Conservation (phyloP, 2,797 vertebrate genomes). For the Heliangelus exortis region DNA sequence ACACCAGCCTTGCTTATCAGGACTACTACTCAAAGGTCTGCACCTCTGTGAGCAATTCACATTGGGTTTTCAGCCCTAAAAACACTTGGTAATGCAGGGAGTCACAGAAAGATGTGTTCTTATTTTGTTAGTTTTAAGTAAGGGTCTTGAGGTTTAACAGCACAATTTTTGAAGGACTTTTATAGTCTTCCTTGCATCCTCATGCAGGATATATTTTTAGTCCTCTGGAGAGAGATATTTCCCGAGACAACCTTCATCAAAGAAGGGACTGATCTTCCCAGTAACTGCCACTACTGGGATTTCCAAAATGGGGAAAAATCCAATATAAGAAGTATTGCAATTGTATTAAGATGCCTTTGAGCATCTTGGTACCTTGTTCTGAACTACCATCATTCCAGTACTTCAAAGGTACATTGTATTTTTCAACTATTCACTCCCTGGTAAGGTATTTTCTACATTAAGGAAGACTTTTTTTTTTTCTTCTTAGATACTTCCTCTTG, state of each 20-base stretch:
- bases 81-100: not conserved
- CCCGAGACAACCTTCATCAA: not conserved
- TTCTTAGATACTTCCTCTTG: not conserved
- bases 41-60: not conserved
- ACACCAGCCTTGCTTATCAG: not conserved
- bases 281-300: not conserved
- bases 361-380: too few species aligned
- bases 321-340: not conserved
- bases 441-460: not conserved
- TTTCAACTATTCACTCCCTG: not conserved
- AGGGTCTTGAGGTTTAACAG: not conserved
- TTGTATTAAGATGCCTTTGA: not conserved
- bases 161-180: not conserved
- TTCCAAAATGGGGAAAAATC: not conserved
- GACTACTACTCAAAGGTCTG: accelerated
- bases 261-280: not conserved
- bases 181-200: not conserved
- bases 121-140: not conserved
- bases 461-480: not conserved
- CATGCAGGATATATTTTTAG: not conserved
- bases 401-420: not conserved
- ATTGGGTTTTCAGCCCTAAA: not conserved
- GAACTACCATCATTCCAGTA: too few species aligned
- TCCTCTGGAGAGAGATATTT: not conserved
- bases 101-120: not conserved